phyloP scores from a whole-genome alignment of 2,113 vertebrate genomes.

The Alethe diademata region DNA sequence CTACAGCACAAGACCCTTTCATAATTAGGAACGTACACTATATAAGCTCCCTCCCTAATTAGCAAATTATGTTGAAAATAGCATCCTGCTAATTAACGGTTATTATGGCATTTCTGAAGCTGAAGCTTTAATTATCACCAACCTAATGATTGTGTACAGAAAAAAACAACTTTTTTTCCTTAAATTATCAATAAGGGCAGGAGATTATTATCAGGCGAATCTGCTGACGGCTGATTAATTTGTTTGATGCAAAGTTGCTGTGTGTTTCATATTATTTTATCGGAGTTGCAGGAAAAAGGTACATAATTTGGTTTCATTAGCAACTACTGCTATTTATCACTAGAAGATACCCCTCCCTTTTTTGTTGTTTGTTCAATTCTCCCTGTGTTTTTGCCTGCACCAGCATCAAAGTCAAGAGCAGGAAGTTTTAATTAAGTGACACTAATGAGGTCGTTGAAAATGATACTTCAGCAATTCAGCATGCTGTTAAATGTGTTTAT shows the following conservation, averaged over 20 bases:
- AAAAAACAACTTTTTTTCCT: slow-evolving; percentile 65
- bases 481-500: slow-evolving; percentile 93
- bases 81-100: slow-evolving; percentile 98
- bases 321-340: slow-evolving; percentile 87
- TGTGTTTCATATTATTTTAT: slow-evolving; percentile 89
- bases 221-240: slow-evolving; percentile 84
- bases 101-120: slow-evolving; percentile 99
- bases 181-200: slow-evolving; percentile 87
- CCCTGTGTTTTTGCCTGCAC: slow-evolving; percentile 83
- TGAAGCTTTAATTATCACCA: slow-evolving; percentile 97
- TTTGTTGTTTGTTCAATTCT: slow-evolving; percentile 87
- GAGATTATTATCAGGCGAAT: slow-evolving; percentile 85
- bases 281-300: slow-evolving; percentile 85
- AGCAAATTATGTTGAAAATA: slow-evolving; percentile 99
- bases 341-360: slow-evolving; percentile 69
- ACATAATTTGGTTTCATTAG: slow-evolving; percentile 91
- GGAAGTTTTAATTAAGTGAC: slow-evolving; percentile 95
- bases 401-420: slow-evolving; percentile 92
- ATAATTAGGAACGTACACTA: slow-evolving; percentile 93
- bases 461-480: slow-evolving; percentile 87
- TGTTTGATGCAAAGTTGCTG: slow-evolving; percentile 87
- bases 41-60: slow-evolving; percentile 92
- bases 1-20: slow-evolving; percentile 83
- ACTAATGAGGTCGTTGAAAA: slow-evolving; percentile 94
- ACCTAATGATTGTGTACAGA: slow-evolving; percentile 85